Conservation (phyloP, 2,888 invertebrate genomes). For the Volucella zonaria region DNA sequence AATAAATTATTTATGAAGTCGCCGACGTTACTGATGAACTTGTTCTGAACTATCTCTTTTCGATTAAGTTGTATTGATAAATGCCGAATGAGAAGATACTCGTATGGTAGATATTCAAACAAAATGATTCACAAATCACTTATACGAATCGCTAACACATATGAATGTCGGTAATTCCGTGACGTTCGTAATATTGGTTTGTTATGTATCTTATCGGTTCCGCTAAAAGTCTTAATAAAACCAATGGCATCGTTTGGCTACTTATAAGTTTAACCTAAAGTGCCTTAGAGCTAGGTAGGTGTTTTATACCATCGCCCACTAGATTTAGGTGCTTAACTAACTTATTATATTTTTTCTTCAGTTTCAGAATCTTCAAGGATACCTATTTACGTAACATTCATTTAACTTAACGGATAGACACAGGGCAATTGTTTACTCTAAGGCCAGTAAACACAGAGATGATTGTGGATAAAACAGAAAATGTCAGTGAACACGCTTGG, state of each 20-base stretch:
- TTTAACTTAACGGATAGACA: slow-evolving; percentile 85
- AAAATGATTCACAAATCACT: slow-evolving; percentile 59
- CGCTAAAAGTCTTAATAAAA: slow-evolving; percentile 51
- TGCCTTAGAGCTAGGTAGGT: slow-evolving; percentile 58
- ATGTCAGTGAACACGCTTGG: slow-evolving; percentile 81
- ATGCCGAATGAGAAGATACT: slow-evolving; percentile 9
- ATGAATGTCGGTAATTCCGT: slow-evolving; percentile 38
- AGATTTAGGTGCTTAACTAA: not conserved
- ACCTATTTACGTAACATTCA: slow-evolving; percentile 83
- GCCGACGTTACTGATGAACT: slow-evolving; percentile 22
- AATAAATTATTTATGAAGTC: slow-evolving; percentile 57
- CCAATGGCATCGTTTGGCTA: slow-evolving; percentile 33
- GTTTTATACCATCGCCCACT: not conserved
- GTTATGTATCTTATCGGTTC: slow-evolving; percentile 47
- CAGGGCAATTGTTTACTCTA: slow-evolving; percentile 32
- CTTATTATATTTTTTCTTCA: slow-evolving; percentile 18
- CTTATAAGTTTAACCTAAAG: slow-evolving; percentile 56
- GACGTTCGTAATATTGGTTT: slow-evolving; percentile 36
- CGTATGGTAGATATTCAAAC: slow-evolving; percentile 25
- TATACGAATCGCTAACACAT: not conserved
- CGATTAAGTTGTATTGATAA: slow-evolving; percentile 38
- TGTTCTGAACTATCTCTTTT: slow-evolving; percentile 16
- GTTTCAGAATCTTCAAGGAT: slow-evolving; percentile 93
- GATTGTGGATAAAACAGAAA: slow-evolving; percentile 81
- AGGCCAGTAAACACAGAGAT: slow-evolving; percentile 72